Evolutionary conservation across 2,797 vertebrate species (phyloP).

Genomic region (Trematomus bernacchii): DNA sequence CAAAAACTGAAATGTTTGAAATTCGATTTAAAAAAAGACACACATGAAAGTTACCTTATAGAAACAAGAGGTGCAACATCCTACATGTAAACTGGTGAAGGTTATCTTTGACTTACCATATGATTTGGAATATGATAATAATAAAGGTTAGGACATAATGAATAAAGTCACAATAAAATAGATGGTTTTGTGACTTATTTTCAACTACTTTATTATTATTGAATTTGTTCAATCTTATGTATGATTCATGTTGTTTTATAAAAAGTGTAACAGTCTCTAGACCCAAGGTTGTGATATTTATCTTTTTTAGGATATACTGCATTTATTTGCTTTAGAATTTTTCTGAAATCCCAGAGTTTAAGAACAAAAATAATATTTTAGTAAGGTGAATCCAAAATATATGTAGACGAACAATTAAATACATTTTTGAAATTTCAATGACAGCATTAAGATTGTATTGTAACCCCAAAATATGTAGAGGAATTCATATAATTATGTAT

Average conservation of each 20-base stretch:
- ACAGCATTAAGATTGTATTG: not conserved
- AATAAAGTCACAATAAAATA: too few relatives aligned
- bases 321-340: not conserved
- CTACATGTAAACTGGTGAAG: not conserved
- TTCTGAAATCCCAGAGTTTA: not conserved
- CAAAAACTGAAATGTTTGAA: conserved; percentile 8
- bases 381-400: not conserved
- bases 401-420: too few relatives aligned
- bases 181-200: not conserved
- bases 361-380: not conserved
- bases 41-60: conserved; percentile 9
- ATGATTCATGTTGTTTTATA: not conserved
- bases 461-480: not conserved
- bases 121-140: not conserved
- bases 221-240: not conserved
- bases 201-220: not conserved
- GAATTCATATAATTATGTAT: not conserved
- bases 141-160: not conserved
- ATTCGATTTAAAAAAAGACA: conserved; percentile 14
- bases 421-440: not conserved
- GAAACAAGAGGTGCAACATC: not conserved
- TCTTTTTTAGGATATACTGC: not conserved
- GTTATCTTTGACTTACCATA: not conserved
- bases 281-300: not conserved
- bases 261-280: not conserved